A percentile compares a stretch with the other conserved stretches of the same genome.
Evolutionary conservation across 2,888 invertebrate genomes (phyloP).

Genomic region (Drosophila anomelani): DNA sequence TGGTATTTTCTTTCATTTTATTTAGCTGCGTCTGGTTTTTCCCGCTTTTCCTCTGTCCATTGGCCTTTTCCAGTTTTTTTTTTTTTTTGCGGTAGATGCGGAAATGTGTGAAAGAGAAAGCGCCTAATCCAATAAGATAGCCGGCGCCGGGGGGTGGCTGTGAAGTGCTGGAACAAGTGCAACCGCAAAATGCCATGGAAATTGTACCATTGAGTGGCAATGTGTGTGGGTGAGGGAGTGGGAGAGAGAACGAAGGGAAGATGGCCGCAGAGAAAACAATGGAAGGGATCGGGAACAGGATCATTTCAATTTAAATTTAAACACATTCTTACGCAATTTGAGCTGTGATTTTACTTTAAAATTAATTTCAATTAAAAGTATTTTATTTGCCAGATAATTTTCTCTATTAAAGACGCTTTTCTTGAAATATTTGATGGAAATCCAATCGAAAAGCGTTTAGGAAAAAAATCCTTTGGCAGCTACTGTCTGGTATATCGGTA

Average conservation of each 20-base stretch:
- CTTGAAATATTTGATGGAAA: too few species aligned
- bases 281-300: slow-evolving; percentile 2
- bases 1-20: slow-evolving; percentile 12
- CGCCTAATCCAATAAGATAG: slow-evolving; percentile 72
- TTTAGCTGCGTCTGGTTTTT: slow-evolving; percentile 70
- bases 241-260: neutral
- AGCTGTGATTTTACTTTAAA: neutral
- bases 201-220: slow-evolving; percentile 47
- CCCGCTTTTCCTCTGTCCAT: slow-evolving; percentile 62
- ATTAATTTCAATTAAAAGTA: too few species aligned
- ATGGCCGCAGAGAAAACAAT: neutral
- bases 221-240: slow-evolving; percentile 46
- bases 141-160: slow-evolving; percentile 6
- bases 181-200: slow-evolving; percentile 58
- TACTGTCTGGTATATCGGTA: neutral
- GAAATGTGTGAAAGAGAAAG: slow-evolving; percentile 78
- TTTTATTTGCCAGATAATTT: too few species aligned
- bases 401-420: too few species aligned
- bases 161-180: slow-evolving; percentile 57
- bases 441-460: too few species aligned
- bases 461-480: too few species aligned
- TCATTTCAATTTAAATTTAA: neutral
- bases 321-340: neutral
- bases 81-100: slow-evolving; percentile 55
- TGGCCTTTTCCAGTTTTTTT: slow-evolving; percentile 45